Conservation (phyloP, 2,797 vertebrate genomes). For the Tenualosa ilisha region DNA sequence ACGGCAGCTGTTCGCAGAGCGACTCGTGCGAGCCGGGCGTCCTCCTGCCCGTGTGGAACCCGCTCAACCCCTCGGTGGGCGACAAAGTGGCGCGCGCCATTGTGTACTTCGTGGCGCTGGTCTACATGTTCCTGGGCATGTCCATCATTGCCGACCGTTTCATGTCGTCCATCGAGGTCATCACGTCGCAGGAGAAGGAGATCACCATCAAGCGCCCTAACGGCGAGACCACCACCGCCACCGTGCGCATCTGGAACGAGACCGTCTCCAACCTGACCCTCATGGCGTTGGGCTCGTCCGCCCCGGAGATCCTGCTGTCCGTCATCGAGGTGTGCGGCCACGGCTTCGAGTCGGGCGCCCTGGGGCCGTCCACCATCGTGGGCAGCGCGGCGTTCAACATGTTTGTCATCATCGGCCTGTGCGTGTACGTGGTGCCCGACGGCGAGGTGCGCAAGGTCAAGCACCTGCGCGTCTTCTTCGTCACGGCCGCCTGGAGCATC, state of each 20-base stretch:
- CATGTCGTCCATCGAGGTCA: conserved; percentile 87
- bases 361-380: conserved; percentile 85
- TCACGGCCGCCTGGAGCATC: conserved; percentile 82
- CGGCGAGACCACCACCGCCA: conserved; percentile 81
- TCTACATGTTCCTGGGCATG: conserved; percentile 89
- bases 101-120: conserved; percentile 82
- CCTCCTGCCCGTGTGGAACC: conserved; percentile 82
- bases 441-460: conserved; percentile 81
- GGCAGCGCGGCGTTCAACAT: conserved; percentile 87
- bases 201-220: conserved; percentile 80
- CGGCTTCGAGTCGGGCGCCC: conserved; percentile 73
- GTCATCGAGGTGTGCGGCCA: conserved; percentile 86
- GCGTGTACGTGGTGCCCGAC: conserved; percentile 81
- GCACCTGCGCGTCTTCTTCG: conserved; percentile 84
- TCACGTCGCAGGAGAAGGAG: conserved; percentile 84
- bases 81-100: conserved; percentile 85
- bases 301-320: conserved; percentile 83
- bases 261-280: conserved; percentile 84
- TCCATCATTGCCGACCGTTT: conserved; percentile 85
- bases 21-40: conserved; percentile 77
- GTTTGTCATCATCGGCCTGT: conserved; percentile 85
- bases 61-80: conserved; percentile 82
- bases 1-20: conserved; percentile 67
- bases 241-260: conserved; percentile 85
- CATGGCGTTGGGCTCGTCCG: conserved; percentile 84